Base-by-base conservation (phyloP, 2,797 vertebrate genomes). In the Acanthornis magna region DNA sequence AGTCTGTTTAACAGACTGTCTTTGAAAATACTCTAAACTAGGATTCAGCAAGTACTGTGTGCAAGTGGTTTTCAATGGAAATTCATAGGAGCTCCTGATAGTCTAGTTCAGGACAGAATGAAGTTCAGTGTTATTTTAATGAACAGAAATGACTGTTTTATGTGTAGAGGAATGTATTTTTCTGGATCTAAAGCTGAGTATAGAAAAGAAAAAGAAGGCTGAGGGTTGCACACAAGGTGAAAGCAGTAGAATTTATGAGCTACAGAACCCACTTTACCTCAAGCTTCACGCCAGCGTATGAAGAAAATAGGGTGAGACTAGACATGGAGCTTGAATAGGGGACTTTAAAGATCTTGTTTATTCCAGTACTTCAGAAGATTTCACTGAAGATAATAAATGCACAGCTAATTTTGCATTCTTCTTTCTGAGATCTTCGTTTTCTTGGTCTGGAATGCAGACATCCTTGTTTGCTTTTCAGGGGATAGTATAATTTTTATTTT, bases 401-500 rank as follows among this genome's bases (percentile, higher is more conserved):
- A 25, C 13, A 81, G 63, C 50, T 42, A 26, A 16, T 82, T 92
- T 75, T 80, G 22, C n/a, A 36, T 77, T 75, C 38, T 62, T 95
- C 74, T 66, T 82, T 84, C 26, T 57, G 40, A 51, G n/a, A 36
- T 63, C 47, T 66, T 90, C 12, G 45, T 75, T 95, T 96, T 94
- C 84, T 86, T 96, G 62, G 62, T 91, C n/a, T 89, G 58, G 62
- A 95, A 90, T 47, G 30, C 26, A 38, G 60, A 22, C 60, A 85
- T 71, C 32, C 14, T 95, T 66, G 48, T 83, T 91, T 84, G 83
- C 58, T 76, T 90, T 79, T 88, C 67, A 79, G 51, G 10, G 23
- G 26, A 73, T 65, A 92, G 23, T 42, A 19, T 65, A 85, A 29
- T 61, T 91, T 93, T 85, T 91, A 29, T 93, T 95, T 95, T 90